phyloP scores from a whole-genome alignment of 2,888 invertebrate genomes.

The Tyria jacobaeae region DNA sequence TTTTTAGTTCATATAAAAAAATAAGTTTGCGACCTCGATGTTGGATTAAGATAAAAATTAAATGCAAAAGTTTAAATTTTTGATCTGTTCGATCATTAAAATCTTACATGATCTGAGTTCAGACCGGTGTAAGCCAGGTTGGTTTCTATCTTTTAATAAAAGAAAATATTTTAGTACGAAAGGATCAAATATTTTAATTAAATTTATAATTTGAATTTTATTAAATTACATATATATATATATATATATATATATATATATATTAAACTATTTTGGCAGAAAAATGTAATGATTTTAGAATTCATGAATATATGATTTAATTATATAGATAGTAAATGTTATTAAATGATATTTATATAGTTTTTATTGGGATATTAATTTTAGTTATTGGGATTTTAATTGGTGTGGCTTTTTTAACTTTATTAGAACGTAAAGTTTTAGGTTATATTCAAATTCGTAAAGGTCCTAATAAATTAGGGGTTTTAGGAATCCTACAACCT shows the following conservation, averaged over 20 bases:
- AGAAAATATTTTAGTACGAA: conserved; percentile 91
- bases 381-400: conserved; percentile 88
- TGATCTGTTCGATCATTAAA: conserved; percentile 94
- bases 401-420: conserved; percentile 90
- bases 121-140: conserved; percentile 95
- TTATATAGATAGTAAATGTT: conserved; percentile 86
- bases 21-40: conserved; percentile 95
- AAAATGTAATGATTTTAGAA: conserved; percentile 90
- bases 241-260: conserved; percentile 32
- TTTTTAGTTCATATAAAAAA: conserved; percentile 91
- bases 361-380: conserved; percentile 77
- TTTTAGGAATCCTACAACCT: conserved; percentile 89
- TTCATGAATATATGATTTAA: conserved; percentile 85
- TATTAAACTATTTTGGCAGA: conserved; percentile 57
- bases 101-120: conserved; percentile 96
- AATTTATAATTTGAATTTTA: conserved; percentile 72
- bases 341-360: conserved; percentile 75
- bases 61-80: conserved; percentile 89
- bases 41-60: conserved; percentile 92
- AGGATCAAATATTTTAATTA: conserved; percentile 89
- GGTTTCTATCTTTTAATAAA: conserved; percentile 92
- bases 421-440: conserved; percentile 90
- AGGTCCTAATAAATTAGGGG: conserved; percentile 90
- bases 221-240: conserved; percentile 1
- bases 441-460: conserved; percentile 91